Conservation (phyloP, 2,888 invertebrate species). For the Cremastinae sp. region DNA sequence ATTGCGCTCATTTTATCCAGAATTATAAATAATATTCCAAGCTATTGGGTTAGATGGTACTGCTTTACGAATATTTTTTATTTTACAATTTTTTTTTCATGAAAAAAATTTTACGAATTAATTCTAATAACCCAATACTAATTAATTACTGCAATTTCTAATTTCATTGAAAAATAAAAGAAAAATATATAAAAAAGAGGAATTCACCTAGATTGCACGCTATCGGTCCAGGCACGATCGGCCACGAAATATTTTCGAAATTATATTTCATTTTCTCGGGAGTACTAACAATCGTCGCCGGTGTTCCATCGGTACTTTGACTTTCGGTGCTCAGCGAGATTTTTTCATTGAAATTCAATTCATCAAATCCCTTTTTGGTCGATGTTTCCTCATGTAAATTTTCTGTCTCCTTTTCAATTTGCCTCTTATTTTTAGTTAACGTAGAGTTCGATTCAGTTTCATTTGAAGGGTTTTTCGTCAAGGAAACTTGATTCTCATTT, state of each 20-base stretch:
- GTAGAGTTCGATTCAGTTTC: too few species aligned
- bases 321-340: neutral
- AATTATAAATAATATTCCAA: too few species aligned
- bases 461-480: neutral
- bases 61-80: too few species aligned
- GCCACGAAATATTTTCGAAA: constrained; percentile 48
- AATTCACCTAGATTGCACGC: constrained; percentile 45
- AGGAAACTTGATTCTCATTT: neutral
- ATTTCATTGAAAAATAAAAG: neutral
- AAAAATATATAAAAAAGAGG: constrained; percentile 7
- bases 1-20: too few species aligned
- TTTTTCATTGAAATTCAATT: neutral
- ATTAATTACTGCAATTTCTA: neutral
- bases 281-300: neutral
- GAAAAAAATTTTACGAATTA: too few species aligned
- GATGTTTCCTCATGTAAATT: too few species aligned
- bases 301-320: neutral
- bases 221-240: constrained; percentile 56
- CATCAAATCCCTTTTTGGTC: too few species aligned
- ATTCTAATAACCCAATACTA: too few species aligned
- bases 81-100: too few species aligned
- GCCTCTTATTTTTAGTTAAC: neutral
- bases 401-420: neutral
- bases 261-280: neutral
- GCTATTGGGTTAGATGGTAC: too few species aligned